A percentile compares a stretch with the other conserved stretches of the same genome.
phyloP scores from a whole-genome alignment of 2,797 vertebrate species.

The Lemur catta region DNA sequence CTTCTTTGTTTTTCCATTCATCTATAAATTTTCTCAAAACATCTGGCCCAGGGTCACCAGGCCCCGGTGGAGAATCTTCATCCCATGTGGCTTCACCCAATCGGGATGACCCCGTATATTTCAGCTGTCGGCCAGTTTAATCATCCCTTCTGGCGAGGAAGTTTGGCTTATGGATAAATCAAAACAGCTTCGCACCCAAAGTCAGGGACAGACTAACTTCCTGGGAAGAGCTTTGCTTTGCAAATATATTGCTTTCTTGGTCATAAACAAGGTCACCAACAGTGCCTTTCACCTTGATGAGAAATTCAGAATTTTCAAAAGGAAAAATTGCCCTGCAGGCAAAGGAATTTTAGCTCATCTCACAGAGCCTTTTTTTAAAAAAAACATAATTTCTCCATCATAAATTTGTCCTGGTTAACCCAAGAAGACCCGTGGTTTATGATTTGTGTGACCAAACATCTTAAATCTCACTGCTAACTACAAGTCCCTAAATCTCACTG shows the following conservation, averaged over 20 bases:
- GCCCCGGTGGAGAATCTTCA: neutral
- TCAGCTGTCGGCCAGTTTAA: neutral
- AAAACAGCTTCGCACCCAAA: neutral
- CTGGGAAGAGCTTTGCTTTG: constrained; percentile 24
- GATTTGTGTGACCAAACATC: constrained; percentile 73
- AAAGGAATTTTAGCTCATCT: constrained; percentile 56
- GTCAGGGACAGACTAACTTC: neutral
- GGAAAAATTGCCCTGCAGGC: constrained; percentile 45
- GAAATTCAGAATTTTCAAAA: constrained; percentile 36
- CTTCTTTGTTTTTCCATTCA: constrained; percentile 38
- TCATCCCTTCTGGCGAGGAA: neutral
- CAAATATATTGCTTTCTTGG: constrained; percentile 41
- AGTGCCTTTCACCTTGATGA: constrained; percentile 50
- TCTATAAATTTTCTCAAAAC: constrained; percentile 25
- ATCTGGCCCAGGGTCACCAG: neutral
- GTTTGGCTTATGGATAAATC: constrained; percentile 43
- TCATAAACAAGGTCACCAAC: constrained; percentile 52
- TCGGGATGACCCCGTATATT: neutral
- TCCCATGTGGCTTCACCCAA: neutral
- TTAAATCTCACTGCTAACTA: constrained; percentile 67
- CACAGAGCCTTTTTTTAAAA: neutral
- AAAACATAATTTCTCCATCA: constrained; percentile 60
- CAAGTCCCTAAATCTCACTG: constrained; percentile 61
- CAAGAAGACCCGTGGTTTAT: constrained; percentile 53
- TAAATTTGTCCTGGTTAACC: constrained; percentile 73